A percentile compares a stretch with the other conserved stretches of the same genome.
These are phyloP conservation scores for Blastobasis adustella DNA, from an alignment of 2,888 invertebrate species.

Conservation along the genomic window DNA sequence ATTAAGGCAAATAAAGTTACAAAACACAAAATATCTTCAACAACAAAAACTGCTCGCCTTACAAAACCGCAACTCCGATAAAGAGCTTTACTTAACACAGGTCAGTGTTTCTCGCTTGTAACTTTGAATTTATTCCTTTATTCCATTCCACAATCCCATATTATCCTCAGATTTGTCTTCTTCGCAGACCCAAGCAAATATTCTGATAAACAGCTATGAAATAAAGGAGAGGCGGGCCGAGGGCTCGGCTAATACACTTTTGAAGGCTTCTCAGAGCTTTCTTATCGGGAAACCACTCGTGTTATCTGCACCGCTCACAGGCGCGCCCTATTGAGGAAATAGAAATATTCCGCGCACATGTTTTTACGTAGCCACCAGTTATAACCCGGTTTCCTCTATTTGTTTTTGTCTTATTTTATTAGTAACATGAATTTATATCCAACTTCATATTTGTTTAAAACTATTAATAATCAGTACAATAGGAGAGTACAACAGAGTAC, in stretches of 20 bases:
- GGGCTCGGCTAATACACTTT: conserved; percentile 35
- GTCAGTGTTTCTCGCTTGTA: no score
- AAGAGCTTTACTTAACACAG: no score
- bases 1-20: no score
- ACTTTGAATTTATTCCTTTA: neutral
- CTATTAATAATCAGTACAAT: no score
- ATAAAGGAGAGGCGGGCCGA: conserved; percentile 16
- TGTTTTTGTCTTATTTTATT: neutral
- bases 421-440: no score
- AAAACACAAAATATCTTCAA: no score
- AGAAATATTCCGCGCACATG: conserved; percentile 15
- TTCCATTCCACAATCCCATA: neutral
- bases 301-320: conserved; percentile 31
- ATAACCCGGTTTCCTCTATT: conserved; percentile 3
- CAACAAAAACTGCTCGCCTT: no score
- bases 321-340: conserved; percentile 21
- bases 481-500: no score
- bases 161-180: conserved; percentile 4
- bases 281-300: conserved; percentile 33
- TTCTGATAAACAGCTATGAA: conserved; percentile 25
- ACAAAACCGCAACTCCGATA: no score
- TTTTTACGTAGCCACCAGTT: conserved; percentile 6
- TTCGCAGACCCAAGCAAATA: conserved; percentile 12
- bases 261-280: conserved; percentile 29
- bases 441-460: no score